Evolutionary conservation across 2,113 vertebrate species (phyloP).

Genomic region (Sebastes schlegelii): DNA sequence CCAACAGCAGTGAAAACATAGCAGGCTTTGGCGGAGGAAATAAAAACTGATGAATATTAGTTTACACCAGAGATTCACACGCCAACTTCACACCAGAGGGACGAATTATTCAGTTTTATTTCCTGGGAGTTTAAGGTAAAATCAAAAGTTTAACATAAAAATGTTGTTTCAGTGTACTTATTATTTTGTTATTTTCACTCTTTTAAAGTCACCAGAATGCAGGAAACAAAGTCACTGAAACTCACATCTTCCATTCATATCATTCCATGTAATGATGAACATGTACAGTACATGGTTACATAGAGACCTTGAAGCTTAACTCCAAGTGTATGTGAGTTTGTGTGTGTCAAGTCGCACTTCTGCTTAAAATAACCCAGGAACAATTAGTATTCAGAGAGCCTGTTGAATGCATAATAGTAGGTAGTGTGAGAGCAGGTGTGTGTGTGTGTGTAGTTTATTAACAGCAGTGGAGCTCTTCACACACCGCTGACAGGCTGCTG

Average conservation of each 20-base stretch:
- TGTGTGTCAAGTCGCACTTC: background rate
- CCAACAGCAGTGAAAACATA: too few relatives aligned
- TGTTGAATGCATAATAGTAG: background rate
- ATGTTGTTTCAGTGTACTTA: too few relatives aligned
- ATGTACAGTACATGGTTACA: background rate
- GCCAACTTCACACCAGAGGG: too few relatives aligned
- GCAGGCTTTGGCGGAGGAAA: too few relatives aligned
- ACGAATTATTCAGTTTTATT: too few relatives aligned
- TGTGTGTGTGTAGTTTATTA: constrained; percentile 29
- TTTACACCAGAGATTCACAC: too few relatives aligned
- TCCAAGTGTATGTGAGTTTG: background rate
- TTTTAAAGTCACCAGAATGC: too few relatives aligned
- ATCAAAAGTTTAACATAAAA: too few relatives aligned
- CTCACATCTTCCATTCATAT: background rate
- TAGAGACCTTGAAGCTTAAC: background rate
- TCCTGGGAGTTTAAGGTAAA: too few relatives aligned
- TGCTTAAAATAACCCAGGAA: constrained; percentile 19
- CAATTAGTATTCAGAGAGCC: background rate
- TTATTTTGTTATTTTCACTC: too few relatives aligned
- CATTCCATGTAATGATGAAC: background rate
- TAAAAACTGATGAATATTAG: too few relatives aligned
- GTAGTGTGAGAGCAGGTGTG: constrained; percentile 16
- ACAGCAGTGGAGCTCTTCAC: constrained; percentile 19
- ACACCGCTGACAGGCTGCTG: constrained; percentile 23
- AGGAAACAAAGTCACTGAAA: too few relatives aligned